Evolutionary conservation across 2,113 vertebrate genomes (phyloP).

Genomic region (Tonatia bakeri): DNA sequence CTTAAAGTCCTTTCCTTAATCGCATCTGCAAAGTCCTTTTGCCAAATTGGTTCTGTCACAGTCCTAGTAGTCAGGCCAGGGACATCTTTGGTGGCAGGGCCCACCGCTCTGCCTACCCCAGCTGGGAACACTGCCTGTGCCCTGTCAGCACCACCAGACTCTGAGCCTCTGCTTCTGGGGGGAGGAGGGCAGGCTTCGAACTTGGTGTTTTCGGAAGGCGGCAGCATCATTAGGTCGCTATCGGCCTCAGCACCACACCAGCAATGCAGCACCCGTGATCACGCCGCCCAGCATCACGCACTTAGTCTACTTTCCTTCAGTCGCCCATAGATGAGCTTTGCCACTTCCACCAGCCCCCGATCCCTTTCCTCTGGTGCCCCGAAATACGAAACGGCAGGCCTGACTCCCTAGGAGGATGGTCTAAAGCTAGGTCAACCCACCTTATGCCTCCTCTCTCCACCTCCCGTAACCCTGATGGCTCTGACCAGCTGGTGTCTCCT

Average conservation of each 20-base stretch:
- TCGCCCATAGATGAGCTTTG: neutral
- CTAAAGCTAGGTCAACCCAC: neutral
- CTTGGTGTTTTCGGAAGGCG: neutral
- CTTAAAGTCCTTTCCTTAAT: neutral
- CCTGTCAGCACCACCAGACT: neutral
- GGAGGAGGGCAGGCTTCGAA: neutral
- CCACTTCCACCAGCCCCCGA: neutral
- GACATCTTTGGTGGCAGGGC: neutral
- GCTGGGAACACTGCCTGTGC: neutral
- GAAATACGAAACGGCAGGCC: neutral
- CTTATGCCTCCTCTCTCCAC: neutral
- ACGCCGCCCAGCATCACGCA: neutral
- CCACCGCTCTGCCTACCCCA: too few species aligned
- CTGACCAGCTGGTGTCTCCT: neutral
- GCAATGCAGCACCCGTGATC: neutral
- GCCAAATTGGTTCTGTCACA: neutral
- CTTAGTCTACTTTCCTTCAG: neutral
- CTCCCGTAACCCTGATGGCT: neutral
- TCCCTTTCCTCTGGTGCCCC: neutral
- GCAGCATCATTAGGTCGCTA: fast-evolving
- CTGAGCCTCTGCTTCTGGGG: neutral
- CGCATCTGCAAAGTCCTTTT: neutral
- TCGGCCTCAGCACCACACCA: neutral
- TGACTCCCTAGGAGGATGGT: neutral
- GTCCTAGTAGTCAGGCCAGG: neutral